Conservation (phyloP, 92 coral and sea anemone species). For the Plumapathes pennacea region DNA sequence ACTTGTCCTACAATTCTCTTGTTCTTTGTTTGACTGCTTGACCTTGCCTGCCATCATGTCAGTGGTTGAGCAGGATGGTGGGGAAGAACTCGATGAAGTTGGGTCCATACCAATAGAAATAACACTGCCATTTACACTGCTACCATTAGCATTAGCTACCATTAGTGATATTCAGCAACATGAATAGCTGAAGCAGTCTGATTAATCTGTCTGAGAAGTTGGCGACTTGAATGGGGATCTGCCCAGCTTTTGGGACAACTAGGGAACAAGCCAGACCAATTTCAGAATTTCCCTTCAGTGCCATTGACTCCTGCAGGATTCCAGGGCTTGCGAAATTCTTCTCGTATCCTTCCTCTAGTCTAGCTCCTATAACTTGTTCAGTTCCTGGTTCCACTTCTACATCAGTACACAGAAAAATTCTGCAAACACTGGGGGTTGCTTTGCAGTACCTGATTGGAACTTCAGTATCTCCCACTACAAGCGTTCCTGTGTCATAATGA, state of each 20-base stretch:
- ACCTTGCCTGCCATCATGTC: not conserved
- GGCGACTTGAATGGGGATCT: constrained; percentile 12
- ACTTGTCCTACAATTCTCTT: not conserved
- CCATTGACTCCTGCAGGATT: constrained; percentile 20
- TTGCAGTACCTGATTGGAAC: constrained; percentile 25
- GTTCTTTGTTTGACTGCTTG: not conserved
- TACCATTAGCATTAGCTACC: not conserved
- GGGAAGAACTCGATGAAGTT: not conserved
- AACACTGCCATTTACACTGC: constrained; percentile 6
- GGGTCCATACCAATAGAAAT: not conserved
- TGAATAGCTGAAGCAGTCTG: constrained; percentile 6
- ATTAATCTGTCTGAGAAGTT: constrained; percentile 15
- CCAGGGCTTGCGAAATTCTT: constrained; percentile 35
- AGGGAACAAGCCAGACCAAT: constrained; percentile 24
- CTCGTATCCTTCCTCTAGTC: constrained; percentile 27
- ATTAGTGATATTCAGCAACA: constrained; percentile 8
- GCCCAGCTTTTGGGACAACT: constrained; percentile 30
- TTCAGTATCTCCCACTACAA: constrained; percentile 23
- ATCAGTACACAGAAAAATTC: not conserved
- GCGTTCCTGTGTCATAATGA: constrained; percentile 35
- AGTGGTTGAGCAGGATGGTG: not conserved
- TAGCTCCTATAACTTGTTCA: constrained; percentile 13
- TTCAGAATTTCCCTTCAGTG: not conserved
- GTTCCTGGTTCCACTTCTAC: constrained; percentile 20
- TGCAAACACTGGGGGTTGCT: constrained; percentile 8